Conservation (phyloP, 2,888 invertebrate genomes). For the Cremastinae sp. region DNA sequence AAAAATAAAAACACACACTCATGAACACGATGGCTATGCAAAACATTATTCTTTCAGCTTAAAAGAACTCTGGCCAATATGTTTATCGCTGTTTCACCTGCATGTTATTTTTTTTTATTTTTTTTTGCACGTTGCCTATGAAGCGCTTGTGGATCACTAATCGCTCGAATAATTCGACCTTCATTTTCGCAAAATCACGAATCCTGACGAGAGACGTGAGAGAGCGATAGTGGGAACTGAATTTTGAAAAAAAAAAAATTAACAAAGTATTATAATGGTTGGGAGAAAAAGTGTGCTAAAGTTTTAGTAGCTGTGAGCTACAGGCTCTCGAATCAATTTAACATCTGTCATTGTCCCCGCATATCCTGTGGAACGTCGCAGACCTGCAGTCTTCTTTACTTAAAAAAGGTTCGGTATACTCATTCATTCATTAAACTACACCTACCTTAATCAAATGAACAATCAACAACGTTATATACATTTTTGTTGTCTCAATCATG, state of each 20-base stretch:
- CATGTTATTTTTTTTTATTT: no score
- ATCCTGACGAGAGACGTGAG: no score
- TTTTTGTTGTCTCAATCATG: no score
- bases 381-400: constrained; percentile 81
- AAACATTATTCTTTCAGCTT: no score
- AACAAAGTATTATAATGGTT: constrained; percentile 33
- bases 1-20: no score
- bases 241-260: constrained; percentile 11
- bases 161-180: constrained; percentile 35
- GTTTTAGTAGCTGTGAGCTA: constrained; percentile 76
- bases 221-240: no score
- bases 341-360: constrained; percentile 74
- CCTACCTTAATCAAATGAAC: constrained; percentile 41
- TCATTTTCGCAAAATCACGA: constrained; percentile 50
- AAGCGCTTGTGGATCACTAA: constrained; percentile 32
- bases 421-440: constrained; percentile 63
- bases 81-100: no score
- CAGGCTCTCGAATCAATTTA: constrained; percentile 71
- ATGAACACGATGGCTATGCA: no score
- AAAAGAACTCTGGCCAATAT: no score
- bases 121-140: constrained; percentile 52
- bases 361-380: constrained; percentile 76
- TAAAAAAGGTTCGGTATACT: constrained; percentile 80
- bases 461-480: no score
- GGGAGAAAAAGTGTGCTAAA: constrained; percentile 17